Base-by-base conservation (phyloP, 2,888 invertebrate genomes). In the Sacculina carcini region DNA sequence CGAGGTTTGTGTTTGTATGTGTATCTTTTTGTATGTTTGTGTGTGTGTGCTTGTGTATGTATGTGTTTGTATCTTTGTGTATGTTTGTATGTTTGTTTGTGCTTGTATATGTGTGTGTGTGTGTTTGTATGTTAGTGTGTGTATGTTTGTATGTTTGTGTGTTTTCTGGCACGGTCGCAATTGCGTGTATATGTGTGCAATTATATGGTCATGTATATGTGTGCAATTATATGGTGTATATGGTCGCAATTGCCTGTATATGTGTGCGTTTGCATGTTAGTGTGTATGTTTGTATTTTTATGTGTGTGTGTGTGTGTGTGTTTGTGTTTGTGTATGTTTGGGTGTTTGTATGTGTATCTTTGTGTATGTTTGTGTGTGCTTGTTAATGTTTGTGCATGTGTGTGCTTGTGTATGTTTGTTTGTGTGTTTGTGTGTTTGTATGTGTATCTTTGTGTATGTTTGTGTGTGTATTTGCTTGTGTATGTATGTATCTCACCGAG, bases 1-100 rank as follows among this genome's bases (percentile, higher is more conserved):
- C 28, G 55, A 56, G 53, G 56, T 56, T 36, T 34, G 55, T 26
- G 26, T 14, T 5, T 38, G 12, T 1, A 23, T 21, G 6, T 1
- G 32, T n/a, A 14, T 16, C 14, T 21, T 31, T 14, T 5, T 14
- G 23, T 6, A 12, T n/a, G 31, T 7, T 28, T 21, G 47, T 28
- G 28, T 19, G 32, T 14, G 12, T 4, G 5, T 32, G 3, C 5
- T 2, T 32, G 32, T 32, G 32, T 32, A n/a, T 16, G 2, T n/a
- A n/a, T n/a, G n/a, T n/a, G n/a, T n/a, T n/a, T n/a, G n/a, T n/a
- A n/a, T n/a, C n/a, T n/a, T n/a, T n/a, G n/a, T n/a, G n/a, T n/a
- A n/a, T n/a, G n/a, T n/a, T n/a, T n/a, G n/a, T n/a, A n/a, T n/a
- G n/a, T n/a, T n/a, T n/a, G n/a, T n/a, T n/a, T n/a, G n/a, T n/a